Conservation (phyloP, 2,888 invertebrate genomes). For the Callyntrura sp. region DNA sequence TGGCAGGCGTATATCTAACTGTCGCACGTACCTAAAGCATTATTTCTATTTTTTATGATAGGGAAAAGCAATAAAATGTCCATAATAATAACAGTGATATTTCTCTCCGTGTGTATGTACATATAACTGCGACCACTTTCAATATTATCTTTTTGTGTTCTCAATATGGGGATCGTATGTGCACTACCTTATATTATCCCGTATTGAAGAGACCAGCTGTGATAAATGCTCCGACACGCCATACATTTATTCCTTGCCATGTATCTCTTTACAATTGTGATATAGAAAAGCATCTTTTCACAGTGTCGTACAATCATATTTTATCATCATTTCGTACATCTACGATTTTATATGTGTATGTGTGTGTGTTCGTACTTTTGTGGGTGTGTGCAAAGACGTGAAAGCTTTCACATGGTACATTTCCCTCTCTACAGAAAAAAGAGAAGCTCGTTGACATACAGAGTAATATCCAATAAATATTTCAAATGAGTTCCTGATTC, state of each 20-base stretch:
- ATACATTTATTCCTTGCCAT: neutral
- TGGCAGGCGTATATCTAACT: neutral
- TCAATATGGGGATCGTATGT: neutral
- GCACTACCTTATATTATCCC: no score
- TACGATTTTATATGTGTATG: neutral
- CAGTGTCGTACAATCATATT: slow-evolving; percentile 36
- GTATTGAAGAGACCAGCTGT: slow-evolving; percentile 21
- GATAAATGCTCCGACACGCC: neutral
- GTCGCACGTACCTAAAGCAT: neutral
- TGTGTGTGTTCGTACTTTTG: neutral
- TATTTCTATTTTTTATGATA: slow-evolving; percentile 51
- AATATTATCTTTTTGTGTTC: neutral
- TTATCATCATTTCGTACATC: slow-evolving; percentile 60
- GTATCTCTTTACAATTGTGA: neutral
- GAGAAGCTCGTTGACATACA: slow-evolving; percentile 58
- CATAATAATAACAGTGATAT: slow-evolving; percentile 64
- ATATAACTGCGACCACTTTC: neutral
- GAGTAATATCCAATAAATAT: slow-evolving; percentile 69
- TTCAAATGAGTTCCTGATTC: slow-evolving; percentile 57
- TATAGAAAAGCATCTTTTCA: neutral
- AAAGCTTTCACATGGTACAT: slow-evolving; percentile 68
- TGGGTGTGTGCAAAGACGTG: slow-evolving; percentile 37
- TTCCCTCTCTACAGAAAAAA: slow-evolving; percentile 31
- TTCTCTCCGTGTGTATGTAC: no score
- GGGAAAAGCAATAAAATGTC: slow-evolving; percentile 71